Percentiles rank a stretch among this genome's conserved stretches.
Evolutionary conservation across 2,797 vertebrate genomes (phyloP).

Genomic region (Odontamblyopus lacepedii): DNA sequence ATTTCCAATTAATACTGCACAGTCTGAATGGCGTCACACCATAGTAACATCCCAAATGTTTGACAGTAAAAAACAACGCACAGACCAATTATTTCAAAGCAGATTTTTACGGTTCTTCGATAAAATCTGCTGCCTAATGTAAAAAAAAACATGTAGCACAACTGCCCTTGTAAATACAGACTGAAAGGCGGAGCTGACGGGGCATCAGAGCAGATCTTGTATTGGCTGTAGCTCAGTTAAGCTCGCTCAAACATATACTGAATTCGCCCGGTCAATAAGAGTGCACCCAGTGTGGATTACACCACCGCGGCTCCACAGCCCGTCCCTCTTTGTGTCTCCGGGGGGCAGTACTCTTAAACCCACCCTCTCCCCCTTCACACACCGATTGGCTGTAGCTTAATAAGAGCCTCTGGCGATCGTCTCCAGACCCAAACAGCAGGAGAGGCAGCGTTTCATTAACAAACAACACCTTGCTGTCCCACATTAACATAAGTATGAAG

Average conservation of each 20-base stretch:
- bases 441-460: conserved; percentile 31
- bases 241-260: conserved; percentile 6
- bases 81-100: too few relatives aligned
- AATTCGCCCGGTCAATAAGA: conserved; percentile 24
- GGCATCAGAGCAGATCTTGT: too few relatives aligned
- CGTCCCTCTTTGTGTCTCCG: conserved; percentile 53
- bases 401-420: conserved; percentile 41
- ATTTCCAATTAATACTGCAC: too few relatives aligned
- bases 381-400: conserved; percentile 37
- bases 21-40: too few relatives aligned
- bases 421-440: conserved; percentile 19
- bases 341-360: conserved; percentile 47
- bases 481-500: neutral
- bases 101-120: too few relatives aligned
- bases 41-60: too few relatives aligned
- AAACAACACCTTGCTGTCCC: conserved; percentile 7
- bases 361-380: conserved; percentile 29
- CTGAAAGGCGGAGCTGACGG: neutral
- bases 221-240: neutral
- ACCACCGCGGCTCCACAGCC: conserved; percentile 23
- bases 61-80: too few relatives aligned
- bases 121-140: too few relatives aligned
- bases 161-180: neutral
- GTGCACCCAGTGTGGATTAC: conserved; percentile 37
- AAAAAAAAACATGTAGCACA: too few relatives aligned